Base-by-base conservation (phyloP, 2,888 invertebrate species). In the Vanessa cardui region DNA sequence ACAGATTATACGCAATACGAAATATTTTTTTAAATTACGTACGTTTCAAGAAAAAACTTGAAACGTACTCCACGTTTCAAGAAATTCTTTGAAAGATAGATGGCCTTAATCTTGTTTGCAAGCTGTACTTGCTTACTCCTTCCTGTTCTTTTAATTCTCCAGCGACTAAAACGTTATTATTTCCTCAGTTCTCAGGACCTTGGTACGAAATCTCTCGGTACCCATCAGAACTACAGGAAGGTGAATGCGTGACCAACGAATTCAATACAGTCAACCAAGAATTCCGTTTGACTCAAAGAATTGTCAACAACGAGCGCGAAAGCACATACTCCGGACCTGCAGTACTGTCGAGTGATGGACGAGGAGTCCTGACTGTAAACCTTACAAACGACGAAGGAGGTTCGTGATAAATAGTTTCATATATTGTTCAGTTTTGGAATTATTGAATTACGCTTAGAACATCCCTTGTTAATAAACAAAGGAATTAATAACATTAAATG, bases 151-250 rank as follows among this genome's bases (percentile, higher is more conserved):
- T 12, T 18, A 49, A 1, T 8, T 18, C 9, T 20, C 8, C 49
- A 15, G 26, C 9, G 18, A 56, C 5, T 56, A 44, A 64, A 59
- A 44, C 21, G 9, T 47, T 33, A 46, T 26, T 3, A 31, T n/a
- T 49, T 73, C 76, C 9, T 4, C 76, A 92, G 92, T 92, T 90
- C 62, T n/a, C 77, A 4, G 91, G 89, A 0, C 70, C 75, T 0
- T 92, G 92, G 92, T 80, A 86, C 61, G 91, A 92, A 76, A 73
- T 84, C 1, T 79, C 86, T 1, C 79, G 89, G 2, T 91, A 84
- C 80, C 92, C 92, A 0, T 89, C 89, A 6, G 82, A 82, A 16
- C 66, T 87, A 0, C 87, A 88, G 77, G 74, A 76, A 2, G 90
- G 90, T 0, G 83, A 85, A 66, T 92, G 92, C 66, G 76, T 80